Evolutionary conservation across 2,888 invertebrate species (phyloP).

Genomic region (Lasioglossum lativentre): DNA sequence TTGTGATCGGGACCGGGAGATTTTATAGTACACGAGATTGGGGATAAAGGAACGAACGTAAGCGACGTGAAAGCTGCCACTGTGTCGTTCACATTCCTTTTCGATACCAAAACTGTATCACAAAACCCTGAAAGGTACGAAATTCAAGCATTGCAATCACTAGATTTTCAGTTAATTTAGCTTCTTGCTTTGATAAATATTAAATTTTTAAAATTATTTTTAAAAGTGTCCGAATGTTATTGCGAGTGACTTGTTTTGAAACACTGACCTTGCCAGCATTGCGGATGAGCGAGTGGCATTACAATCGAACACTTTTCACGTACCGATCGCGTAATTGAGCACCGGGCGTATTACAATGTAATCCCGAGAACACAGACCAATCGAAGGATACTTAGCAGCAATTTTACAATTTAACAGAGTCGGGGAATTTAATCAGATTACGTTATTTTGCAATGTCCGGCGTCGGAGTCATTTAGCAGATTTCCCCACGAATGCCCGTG

Average conservation of each 20-base stretch:
- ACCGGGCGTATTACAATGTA: not conserved
- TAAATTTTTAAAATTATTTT: not conserved
- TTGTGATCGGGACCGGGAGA: constrained; percentile 20
- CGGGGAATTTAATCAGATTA: not conserved
- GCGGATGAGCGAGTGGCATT: not conserved
- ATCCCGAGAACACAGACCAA: not conserved
- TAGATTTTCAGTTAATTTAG: not conserved
- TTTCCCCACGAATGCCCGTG: not conserved
- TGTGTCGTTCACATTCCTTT: not conserved
- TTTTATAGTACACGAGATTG: constrained; percentile 24
- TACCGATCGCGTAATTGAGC: not conserved
- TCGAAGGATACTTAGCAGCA: not conserved
- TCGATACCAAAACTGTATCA: not conserved
- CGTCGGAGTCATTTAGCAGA: not conserved
- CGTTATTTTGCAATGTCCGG: not conserved
- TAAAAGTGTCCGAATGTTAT: too few relatives aligned
- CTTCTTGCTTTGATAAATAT: too few relatives aligned
- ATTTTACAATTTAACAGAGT: not conserved
- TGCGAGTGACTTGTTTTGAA: too few relatives aligned
- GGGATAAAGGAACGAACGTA: constrained; percentile 5
- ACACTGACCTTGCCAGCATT: not conserved
- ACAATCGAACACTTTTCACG: not conserved
- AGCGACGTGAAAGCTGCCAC: constrained; percentile 4
- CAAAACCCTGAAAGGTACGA: not conserved
- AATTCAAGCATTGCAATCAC: not conserved